Percentiles rank a stretch among this genome's conserved stretches.
Evolutionary conservation across 2,888 invertebrate species (phyloP).

Genomic region (Aproaerema taeniolella): DNA sequence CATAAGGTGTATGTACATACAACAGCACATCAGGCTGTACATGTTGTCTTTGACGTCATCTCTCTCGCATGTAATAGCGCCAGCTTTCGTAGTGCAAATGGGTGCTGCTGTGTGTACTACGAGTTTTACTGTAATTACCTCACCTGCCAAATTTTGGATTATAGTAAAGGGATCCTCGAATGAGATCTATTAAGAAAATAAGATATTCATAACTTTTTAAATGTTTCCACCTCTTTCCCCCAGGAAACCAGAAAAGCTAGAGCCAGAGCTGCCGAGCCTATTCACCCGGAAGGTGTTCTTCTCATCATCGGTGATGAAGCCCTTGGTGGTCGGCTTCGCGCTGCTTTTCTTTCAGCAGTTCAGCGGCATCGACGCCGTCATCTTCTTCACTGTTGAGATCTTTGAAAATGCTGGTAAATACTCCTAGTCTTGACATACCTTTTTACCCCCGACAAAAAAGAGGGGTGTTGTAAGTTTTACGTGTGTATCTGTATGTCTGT

Average conservation of each 20-base stretch:
- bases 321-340: slow-evolving; percentile 64
- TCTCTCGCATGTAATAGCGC: no score
- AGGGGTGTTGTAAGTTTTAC: not conserved
- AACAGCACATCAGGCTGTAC: no score
- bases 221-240: no score
- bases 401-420: slow-evolving; percentile 66
- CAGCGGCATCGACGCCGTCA: slow-evolving; percentile 77
- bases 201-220: no score
- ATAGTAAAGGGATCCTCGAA: no score
- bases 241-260: slow-evolving; percentile 38
- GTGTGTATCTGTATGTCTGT: not conserved
- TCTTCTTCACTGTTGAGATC: slow-evolving; percentile 78
- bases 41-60: no score
- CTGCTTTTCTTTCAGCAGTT: slow-evolving; percentile 77
- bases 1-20: no score
- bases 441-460: not conserved
- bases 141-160: no score
- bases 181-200: no score
- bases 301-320: slow-evolving; percentile 63
- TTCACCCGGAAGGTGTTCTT: slow-evolving; percentile 67
- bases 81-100: no score
- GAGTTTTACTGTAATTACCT: no score
- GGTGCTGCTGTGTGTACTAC: no score
- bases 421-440: not conserved
- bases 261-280: slow-evolving; percentile 39